Evolutionary conservation across 2,888 invertebrate species (phyloP), one percentile per base, ranked within the genome.

Genomic region (Drosophila prolongata): DNA sequence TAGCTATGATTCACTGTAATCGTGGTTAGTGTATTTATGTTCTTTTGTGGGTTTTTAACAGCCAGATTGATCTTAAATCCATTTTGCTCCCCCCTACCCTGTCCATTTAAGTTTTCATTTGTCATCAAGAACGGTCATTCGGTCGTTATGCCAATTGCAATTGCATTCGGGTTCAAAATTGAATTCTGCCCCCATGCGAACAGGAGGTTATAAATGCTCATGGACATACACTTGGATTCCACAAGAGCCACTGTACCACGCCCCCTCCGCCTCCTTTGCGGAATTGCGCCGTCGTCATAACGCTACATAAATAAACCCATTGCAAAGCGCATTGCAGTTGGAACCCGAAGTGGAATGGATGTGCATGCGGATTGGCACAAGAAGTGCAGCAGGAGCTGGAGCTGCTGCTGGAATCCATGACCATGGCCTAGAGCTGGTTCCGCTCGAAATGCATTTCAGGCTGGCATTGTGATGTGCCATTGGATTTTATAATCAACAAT

Each of bases 401-500:
- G 37, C 11, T 6, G 46, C 14, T 42, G 34, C 16, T 47, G 47
- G 56, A 56, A 35, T 46, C 61, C 44, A 53, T 47, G 42, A 30
- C 66, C 59, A 58, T 75, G 78, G 69, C 85, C 83, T 66, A 58
- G 40, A 70, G 82, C 73, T 46, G 65, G 57, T 62, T 66, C 72
- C 54, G 57, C 58, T 55, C 71, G 46, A 42, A 65, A 71, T 71
- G 70, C 64, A 64, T 74, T 74, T 72, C 57, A 46, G 60, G 57
- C 50, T 62, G 71, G 81, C 78, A 76, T 71, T 79, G 71, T 72
- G 79, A 69, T 67, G 74, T 78, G 70, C 70, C 61, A 84, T 83
- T 84, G 75, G 78, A 79, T 84, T 84, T 85, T 85, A 84, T 84
- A 84, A 85, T 84, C 85, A 85, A 84, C 85, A 83, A 80, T 80